These are phyloP conservation scores for Aurelia aurita complex sp. Pacific DNA, from an alignment of 30 jellyfish, hydroid and myxozoan genomes.

Conservation along the genomic window DNA sequence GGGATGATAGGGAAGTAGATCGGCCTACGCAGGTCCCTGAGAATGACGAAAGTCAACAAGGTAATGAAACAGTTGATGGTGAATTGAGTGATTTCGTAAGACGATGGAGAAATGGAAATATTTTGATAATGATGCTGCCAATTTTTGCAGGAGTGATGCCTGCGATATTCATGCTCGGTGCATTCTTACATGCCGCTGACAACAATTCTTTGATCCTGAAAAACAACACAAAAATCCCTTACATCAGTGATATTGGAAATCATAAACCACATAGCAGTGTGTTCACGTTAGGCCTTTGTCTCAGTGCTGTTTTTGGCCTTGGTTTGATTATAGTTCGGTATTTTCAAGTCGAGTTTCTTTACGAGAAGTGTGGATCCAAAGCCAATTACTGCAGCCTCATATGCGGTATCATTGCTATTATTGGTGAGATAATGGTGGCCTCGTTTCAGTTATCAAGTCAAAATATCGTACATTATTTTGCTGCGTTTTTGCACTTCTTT, in stretches of 20 bases:
- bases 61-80: too few relatives aligned
- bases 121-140: constrained; percentile 23
- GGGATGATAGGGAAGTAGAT: not conserved
- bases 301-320: constrained; percentile 50
- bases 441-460: constrained; percentile 80
- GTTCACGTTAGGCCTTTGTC: constrained; percentile 68
- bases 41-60: too few relatives aligned
- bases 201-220: constrained; percentile 5
- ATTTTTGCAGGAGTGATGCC: constrained; percentile 35
- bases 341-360: constrained; percentile 54
- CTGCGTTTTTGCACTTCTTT: constrained; percentile 57
- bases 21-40: constrained; percentile 3
- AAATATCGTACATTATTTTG: constrained; percentile 50
- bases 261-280: constrained; percentile 78
- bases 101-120: constrained; percentile 47
- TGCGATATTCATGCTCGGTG: constrained; percentile 29
- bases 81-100: too few relatives aligned
- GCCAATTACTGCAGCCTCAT: constrained; percentile 24
- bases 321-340: constrained; percentile 50
- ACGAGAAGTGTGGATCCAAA: constrained; percentile 11
- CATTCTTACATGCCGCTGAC: constrained; percentile 24
- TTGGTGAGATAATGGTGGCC: constrained; percentile 66
- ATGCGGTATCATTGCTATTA: constrained; percentile 25
- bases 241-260: constrained; percentile 79
- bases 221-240: constrained; percentile 54